Percentiles rank a stretch among this genome's conserved stretches.
These are phyloP conservation scores for Tenualosa thibaudeaui DNA, from an alignment of 2,797 vertebrate species.

Conservation along the genomic window DNA sequence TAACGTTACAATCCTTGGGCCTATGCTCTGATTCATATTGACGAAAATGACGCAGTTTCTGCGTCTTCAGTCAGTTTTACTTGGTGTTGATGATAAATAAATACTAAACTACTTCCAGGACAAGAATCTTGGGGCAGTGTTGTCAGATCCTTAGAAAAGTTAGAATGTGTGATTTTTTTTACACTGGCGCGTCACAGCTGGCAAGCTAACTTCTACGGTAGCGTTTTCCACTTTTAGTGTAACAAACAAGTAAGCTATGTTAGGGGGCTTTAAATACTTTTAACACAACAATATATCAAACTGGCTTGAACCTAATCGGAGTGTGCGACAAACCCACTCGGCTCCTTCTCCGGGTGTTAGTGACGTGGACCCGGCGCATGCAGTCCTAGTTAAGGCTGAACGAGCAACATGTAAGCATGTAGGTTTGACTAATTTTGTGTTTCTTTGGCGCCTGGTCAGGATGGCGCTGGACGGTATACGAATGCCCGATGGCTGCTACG, in stretches of 20 bases:
- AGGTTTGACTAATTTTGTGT: slow-evolving; percentile 27
- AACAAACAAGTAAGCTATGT: background rate
- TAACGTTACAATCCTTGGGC: slow-evolving; percentile 5
- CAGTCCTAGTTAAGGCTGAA: background rate
- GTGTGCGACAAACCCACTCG: background rate
- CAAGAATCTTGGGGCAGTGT: background rate
- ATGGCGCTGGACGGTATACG: slow-evolving; percentile 99
- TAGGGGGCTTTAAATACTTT: background rate
- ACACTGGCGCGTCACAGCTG: background rate
- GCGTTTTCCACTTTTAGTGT: background rate
- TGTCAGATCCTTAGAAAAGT: slow-evolving; percentile 6
- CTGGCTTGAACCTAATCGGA: background rate
- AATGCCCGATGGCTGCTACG: slow-evolving; percentile 99
- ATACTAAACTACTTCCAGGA: background rate
- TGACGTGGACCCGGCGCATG: background rate
- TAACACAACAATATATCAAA: background rate
- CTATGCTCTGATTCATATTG: slow-evolving; percentile 55
- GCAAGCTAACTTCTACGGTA: background rate
- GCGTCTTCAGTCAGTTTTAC: slow-evolving; percentile 35
- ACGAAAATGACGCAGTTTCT: slow-evolving; percentile 44
- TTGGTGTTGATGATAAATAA: slow-evolving; percentile 22
- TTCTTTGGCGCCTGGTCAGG: slow-evolving; percentile 54
- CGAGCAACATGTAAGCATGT: background rate
- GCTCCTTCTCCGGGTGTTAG: background rate
- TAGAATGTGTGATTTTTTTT: background rate